Base-by-base conservation (phyloP, 2,797 vertebrate genomes). In the Paguma larvata region DNA sequence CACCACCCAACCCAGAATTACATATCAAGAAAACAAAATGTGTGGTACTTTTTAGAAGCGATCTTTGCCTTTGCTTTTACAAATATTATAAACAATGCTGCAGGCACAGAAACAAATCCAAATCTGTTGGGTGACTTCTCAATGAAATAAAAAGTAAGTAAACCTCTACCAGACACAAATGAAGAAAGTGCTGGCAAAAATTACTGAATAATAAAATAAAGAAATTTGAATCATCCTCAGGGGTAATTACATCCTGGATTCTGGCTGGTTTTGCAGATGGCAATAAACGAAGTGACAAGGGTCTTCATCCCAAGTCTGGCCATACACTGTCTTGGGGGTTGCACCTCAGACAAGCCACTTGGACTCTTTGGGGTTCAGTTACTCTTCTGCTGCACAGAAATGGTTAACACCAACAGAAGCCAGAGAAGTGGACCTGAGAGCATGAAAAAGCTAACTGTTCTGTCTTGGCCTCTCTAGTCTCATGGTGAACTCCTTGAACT, bases 141-240 rank as follows among this genome's bases (percentile, higher is more conserved):
- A 73, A 85, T 84, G 14, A 75, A 89, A 95, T 59, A n/a, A 44
- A 87, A 73, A 62, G 79, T 30, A 78, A 62, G 27, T 53, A 91
- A 94, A 94, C 13, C 18, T 68, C 38, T 86, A 15, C 25, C 23
- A 65, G 38, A 89, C 93, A 91, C 72, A 89, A 79, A 92, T 90
- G 80, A 96, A 94, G 53, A 75, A 75, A 75, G 25, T 75, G 53
- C 38, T n/a, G 89, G 27, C 32, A 44, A 67, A 96, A 96, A 88
- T 67, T 94, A 85, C 85, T 90, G 87, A 97, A 87, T 94, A 96
- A 88, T 96, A 62, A 73, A 96, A 83, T 86, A 77, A 86, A 92
- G 27, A 53, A 44, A 90, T 30, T 30, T 62, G 62, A 94, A 68
- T 94, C 62, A 56, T 78, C 46, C n/a, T 65, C 63, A 48, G 51